Percentiles rank a stretch among this genome's conserved stretches.
Evolutionary conservation across 2,797 vertebrate genomes (phyloP).

Genomic region (Sylvilagus floridanus): DNA sequence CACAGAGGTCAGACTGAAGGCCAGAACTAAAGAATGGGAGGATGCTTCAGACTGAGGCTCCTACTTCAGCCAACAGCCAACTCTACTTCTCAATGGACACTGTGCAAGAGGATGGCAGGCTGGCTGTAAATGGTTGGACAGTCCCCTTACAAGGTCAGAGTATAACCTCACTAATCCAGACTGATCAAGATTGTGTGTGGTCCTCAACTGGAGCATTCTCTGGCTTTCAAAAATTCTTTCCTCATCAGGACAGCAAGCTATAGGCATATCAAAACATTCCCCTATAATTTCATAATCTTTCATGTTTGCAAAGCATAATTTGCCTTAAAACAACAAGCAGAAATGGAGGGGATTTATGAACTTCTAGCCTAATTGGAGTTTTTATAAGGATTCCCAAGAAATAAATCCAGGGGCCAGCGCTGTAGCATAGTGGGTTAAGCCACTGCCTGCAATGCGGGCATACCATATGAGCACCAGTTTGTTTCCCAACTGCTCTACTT

Average conservation of each 20-base stretch:
- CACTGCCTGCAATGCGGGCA: too few species aligned
- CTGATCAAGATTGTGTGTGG: background rate
- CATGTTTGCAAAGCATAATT: background rate
- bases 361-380: conserved; percentile 24
- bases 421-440: too few species aligned
- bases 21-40: background rate
- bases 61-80: background rate
- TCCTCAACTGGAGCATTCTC: background rate
- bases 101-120: background rate
- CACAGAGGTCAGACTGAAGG: background rate
- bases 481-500: too few species aligned
- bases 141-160: background rate
- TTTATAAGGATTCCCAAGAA: conserved; percentile 1
- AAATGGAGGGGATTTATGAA: background rate
- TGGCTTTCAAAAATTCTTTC: conserved; percentile 17
- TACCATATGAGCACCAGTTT: too few species aligned
- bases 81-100: background rate
- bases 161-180: background rate
- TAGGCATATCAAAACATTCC: background rate
- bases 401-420: background rate
- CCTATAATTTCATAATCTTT: background rate
- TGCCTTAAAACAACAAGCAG: background rate
- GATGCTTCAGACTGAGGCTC: background rate
- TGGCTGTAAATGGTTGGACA: background rate
- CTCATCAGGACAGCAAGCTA: background rate